Evolutionary conservation across 2,888 invertebrate species (phyloP), one percentile per base, ranked within the genome.

Genomic region (Calameuta pallipes): DNA sequence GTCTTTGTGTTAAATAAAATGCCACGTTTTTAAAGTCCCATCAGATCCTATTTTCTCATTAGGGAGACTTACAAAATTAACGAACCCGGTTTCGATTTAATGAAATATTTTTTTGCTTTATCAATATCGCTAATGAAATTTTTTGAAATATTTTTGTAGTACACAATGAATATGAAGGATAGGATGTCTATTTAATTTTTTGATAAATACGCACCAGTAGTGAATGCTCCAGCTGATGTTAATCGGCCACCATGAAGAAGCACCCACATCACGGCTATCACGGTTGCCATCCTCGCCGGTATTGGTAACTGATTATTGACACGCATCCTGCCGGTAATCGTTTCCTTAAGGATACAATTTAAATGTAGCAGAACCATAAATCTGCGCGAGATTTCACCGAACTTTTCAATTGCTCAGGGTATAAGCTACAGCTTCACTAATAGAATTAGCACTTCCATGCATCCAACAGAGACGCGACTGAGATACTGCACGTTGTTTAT

Each of bases 151-250:
- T 23, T 56, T 56, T 23, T 56, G 9, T 4, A 4, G 15, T 41
- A 15, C 15, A 41, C 41, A 4, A 41, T 15, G 15, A 13, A 41
- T 1, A 1, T 41, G 4, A 15, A 41, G 0, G 15, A 41, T 9
- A 23, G 23, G 23, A 56, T 56, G 23, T 9, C 9, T 1, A 56
- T 56, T 56, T 56, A 9, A 56, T 56, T 56, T 56, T 9, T 15
- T 1, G 2, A 6, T 56, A 56, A 56, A 56, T 56, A 56, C 56
- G 23, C 56, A 89, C 91, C 91, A 74, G 90, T 90, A 4, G 90
- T 90, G 80, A 88, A 89, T n/a, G 88, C 88, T 1, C 90, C 90
- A 15, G 83, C 90, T 23, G 83, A 84, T 4, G 86, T 84, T n/a
- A 85, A 77, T 74, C 85, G 83, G 74, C 84, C 85, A 69, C 85